Percentiles rank a stretch among this genome's conserved stretches.
phyloP scores from a whole-genome alignment of 2,888 invertebrate species.

The Koerneria pararmatus region DNA sequence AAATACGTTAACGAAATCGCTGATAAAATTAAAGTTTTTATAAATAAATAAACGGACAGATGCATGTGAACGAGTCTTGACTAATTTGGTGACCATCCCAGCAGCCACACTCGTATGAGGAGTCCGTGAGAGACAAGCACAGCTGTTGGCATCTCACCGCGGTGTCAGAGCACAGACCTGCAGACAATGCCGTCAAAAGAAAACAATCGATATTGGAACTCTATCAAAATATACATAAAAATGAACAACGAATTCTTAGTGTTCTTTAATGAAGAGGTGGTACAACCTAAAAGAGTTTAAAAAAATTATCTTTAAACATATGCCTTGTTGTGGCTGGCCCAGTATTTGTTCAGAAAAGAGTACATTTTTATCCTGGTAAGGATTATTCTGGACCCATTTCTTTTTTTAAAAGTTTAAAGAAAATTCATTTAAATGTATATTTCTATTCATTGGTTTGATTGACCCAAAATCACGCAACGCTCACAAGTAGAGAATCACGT shows the following conservation, averaged over 20 bases:
- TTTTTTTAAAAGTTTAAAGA: too few species aligned
- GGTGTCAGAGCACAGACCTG: slow-evolving; percentile 8
- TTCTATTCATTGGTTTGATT: too few species aligned
- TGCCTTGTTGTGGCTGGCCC: too few species aligned
- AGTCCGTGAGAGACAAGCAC: slow-evolving; percentile 12
- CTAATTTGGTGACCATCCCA: slow-evolving; percentile 37
- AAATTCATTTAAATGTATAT: too few species aligned
- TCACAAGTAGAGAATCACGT: too few species aligned
- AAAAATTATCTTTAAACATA: too few species aligned
- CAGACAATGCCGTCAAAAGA: background rate
- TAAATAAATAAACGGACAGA: background rate
- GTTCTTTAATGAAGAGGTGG: background rate
- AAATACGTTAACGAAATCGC: background rate
- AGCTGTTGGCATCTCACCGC: slow-evolving; percentile 1
- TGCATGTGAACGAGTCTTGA: slow-evolving; percentile 37
- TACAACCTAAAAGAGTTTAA: too few species aligned
- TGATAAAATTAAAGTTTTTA: background rate
- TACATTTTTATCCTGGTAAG: too few species aligned
- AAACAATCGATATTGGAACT: background rate
- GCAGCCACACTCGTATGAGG: slow-evolving; percentile 41
- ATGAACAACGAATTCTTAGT: background rate
- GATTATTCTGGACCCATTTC: too few species aligned
- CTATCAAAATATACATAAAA: background rate
- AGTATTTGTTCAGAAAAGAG: too few species aligned
- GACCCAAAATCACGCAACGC: too few species aligned